Conservation (phyloP, 1,140 invertebrate species). For the Drosophila hydei region DNA sequence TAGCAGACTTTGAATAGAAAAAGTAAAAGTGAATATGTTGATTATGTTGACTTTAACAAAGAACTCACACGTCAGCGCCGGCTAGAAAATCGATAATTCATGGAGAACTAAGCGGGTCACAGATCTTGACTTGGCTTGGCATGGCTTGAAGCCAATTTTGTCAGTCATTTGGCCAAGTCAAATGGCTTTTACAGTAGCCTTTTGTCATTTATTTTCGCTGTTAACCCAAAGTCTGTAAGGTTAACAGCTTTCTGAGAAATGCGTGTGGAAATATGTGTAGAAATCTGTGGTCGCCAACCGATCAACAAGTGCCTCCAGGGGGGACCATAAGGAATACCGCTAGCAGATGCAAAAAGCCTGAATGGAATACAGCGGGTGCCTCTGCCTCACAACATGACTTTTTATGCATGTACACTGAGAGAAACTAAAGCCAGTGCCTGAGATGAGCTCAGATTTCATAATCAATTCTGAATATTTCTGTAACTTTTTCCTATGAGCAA, state of each 20-base stretch:
- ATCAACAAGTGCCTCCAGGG: slow-evolving; percentile 31
- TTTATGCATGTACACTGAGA: slow-evolving; percentile 10
- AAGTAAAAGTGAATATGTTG: slow-evolving; percentile 50
- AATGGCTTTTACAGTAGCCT: slow-evolving; percentile 43
- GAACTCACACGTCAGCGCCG: slow-evolving; percentile 23
- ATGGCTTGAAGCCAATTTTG: slow-evolving; percentile 11
- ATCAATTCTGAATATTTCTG: no score
- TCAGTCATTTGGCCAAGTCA: slow-evolving; percentile 18
- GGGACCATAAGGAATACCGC: slow-evolving; percentile 35
- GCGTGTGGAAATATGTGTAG: slow-evolving; percentile 23
- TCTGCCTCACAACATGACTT: not conserved
- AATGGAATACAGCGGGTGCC: slow-evolving; percentile 15
- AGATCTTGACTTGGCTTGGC: not conserved
- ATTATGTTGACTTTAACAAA: slow-evolving; percentile 17
- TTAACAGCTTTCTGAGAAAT: slow-evolving; percentile 51
- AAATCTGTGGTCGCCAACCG: slow-evolving; percentile 36
- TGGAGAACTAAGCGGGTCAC: slow-evolving; percentile 35
- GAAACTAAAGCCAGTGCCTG: not conserved
- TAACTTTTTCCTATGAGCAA: no score
- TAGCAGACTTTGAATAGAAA: slow-evolving; percentile 3
- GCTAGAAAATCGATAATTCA: slow-evolving; percentile 35
- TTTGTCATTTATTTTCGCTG: slow-evolving; percentile 48
- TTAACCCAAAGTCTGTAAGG: slow-evolving; percentile 20
- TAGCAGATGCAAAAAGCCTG: slow-evolving; percentile 15
- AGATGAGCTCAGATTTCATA: not conserved